Conservation (phyloP, 1,140 invertebrate genomes). For the Calosoma granatense region DNA sequence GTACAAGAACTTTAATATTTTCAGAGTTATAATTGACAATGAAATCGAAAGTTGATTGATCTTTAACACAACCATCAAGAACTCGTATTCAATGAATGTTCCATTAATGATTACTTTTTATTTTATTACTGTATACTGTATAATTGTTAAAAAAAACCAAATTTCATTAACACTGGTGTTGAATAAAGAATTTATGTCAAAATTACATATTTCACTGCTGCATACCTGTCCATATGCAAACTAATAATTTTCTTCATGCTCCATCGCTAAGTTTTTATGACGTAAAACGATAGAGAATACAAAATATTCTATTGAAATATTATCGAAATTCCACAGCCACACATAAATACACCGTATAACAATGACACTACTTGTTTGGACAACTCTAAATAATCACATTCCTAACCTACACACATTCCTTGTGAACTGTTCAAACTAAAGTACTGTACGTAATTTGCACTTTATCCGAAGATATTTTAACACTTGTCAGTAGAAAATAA, state of each 20-base stretch:
- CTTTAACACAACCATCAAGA: too few relatives aligned
- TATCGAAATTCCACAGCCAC: neutral
- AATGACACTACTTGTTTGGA: neutral
- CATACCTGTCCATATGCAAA: constrained; percentile 4
- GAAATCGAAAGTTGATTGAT: too few relatives aligned
- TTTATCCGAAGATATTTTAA: neutral
- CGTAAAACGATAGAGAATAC: constrained; percentile 6
- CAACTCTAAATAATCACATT: constrained; percentile 5
- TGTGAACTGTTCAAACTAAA: neutral
- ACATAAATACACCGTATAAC: neutral
- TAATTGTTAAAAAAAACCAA: too few relatives aligned
- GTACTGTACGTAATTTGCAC: neutral
- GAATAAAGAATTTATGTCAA: too few relatives aligned
- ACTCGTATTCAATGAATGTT: too few relatives aligned
- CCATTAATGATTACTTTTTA: too few relatives aligned
- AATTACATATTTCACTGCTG: neutral
- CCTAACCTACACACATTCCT: constrained; percentile 8
- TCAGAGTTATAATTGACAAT: too few relatives aligned
- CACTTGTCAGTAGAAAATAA: neutral
- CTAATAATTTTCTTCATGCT: constrained; percentile 1
- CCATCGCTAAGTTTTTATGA: constrained; percentile 1
- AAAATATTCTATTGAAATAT: constrained; percentile 2
- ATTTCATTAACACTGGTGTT: neutral
- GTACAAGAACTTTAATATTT: too few relatives aligned
- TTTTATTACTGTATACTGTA: too few relatives aligned